phyloP scores from a whole-genome alignment of 1,140 invertebrate species.

The Drosophila paulistorum region DNA sequence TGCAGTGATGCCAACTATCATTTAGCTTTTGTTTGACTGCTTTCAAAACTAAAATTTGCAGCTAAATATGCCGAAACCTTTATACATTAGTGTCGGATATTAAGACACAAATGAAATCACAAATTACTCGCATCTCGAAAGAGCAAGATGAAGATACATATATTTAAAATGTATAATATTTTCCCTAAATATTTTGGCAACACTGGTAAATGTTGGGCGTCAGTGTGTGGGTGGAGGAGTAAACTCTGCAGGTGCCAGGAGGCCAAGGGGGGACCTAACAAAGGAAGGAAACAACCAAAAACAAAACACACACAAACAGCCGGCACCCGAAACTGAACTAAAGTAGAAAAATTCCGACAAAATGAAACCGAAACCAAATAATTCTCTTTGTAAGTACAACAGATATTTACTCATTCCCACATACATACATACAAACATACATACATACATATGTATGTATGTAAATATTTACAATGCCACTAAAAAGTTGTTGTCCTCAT shows the following conservation, averaged over 20 bases:
- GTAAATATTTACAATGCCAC: not conserved
- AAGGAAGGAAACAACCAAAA: too few species aligned
- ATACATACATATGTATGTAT: too few species aligned
- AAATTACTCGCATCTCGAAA: too few species aligned
- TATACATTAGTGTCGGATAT: too few species aligned
- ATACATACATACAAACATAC: too few species aligned
- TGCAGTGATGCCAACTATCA: not conserved
- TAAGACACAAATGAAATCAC: too few species aligned
- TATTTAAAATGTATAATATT: too few species aligned
- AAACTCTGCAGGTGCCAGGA: not conserved
- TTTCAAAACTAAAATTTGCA: too few species aligned
- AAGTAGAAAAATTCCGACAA: not conserved
- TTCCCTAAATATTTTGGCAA: not conserved
- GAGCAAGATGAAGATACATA: too few species aligned
- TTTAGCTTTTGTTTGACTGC: not conserved
- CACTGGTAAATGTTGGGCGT: not conserved
- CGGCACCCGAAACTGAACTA: not conserved
- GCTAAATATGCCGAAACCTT: too few species aligned
- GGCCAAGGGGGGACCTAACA: not conserved
- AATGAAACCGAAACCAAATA: constrained; percentile 5
- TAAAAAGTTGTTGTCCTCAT: not conserved
- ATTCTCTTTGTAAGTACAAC: constrained; percentile 3
- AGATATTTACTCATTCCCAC: not conserved
- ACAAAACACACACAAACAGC: not conserved
- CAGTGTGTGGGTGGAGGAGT: constrained; percentile 5